phyloP scores from a whole-genome alignment of 2,888 invertebrate species.

The Sinhomidia bicolor region DNA sequence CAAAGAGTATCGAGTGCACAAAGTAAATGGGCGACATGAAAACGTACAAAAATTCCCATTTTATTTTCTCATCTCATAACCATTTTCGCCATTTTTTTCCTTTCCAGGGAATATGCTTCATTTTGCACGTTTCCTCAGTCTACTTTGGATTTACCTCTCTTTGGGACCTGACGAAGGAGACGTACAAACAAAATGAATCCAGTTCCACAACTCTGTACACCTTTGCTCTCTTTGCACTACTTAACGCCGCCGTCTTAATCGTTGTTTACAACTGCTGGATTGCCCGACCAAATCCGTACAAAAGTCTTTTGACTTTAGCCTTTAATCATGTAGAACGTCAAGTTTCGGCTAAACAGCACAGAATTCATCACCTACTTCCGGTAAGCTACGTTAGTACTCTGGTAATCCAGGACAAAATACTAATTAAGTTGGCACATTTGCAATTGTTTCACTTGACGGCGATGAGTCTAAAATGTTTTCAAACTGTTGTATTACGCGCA shows the following conservation, averaged over 20 bases:
- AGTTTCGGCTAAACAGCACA: neutral
- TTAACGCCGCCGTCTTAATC: neutral
- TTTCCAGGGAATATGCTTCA: conserved; percentile 14
- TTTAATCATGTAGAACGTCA: neutral
- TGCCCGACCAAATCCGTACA: neutral
- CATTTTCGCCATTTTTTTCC: neutral
- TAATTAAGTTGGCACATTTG: neutral
- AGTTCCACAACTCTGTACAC: neutral
- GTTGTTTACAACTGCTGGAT: conserved; percentile 10
- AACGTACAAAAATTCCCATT: neutral
- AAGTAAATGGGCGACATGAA: neutral
- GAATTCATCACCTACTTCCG: neutral
- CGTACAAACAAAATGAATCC: too few species aligned
- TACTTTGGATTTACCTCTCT: neutral
- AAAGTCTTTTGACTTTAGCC: neutral
- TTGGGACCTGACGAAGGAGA: neutral
- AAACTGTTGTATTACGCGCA: too few species aligned
- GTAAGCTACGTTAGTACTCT: neutral
- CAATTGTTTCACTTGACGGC: neutral
- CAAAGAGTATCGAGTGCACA: conserved; percentile 21
- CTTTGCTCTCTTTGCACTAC: neutral
- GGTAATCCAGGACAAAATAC: neutral
- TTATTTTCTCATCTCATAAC: too few species aligned
- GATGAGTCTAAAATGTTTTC: too few species aligned
- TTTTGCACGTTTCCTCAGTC: neutral